Evolutionary conservation across 2,888 invertebrate genomes (phyloP), one percentile per base, ranked within the genome.

Genomic region (Terebella lapidaria): DNA sequence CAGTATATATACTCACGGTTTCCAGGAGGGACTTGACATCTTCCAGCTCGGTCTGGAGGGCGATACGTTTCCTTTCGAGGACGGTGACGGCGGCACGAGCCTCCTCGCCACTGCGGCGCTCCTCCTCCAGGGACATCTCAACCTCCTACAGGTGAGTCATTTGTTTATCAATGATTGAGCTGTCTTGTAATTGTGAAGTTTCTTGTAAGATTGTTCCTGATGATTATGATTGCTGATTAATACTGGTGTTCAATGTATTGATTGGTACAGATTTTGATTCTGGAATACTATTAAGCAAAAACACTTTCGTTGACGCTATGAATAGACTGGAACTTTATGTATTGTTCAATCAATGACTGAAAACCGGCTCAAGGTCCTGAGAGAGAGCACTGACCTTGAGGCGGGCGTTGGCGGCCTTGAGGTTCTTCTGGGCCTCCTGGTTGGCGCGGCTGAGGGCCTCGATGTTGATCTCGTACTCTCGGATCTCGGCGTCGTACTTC

Each of bases 371-470:
- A n/a, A n/a, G n/a, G n/a, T n/a, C n/a, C n/a, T n/a, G n/a, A n/a
- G n/a, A n/a, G n/a, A n/a, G n/a, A n/a, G n/a, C n/a, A n/a, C n/a
- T n/a, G n/a, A 87, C 87, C 79, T 87, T 88, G 81, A 91, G 86
- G 84, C 92, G 92, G 81, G 93, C 87, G 71, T 94, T 92, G 83
- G 96, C 94, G 85, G 90, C 93, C 86, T 96, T 94, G 87, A 97
- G 96, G 84, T 94, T 92, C 73, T 94, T 92, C 84, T 96, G 96
- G 83, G 99, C 87, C 59, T 79, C 78, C 59, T 69, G 74, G 58
- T 73, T 72, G 61, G 61, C 56, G 18, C 71, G 56, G 58, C 27
- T 60, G 20, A 65, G 61, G 24, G 60, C 66, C 47, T 72, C 72
- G 15, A 72, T 28, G 46, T 66, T 62, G 49, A 71, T 63, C 67